Base-by-base conservation (phyloP, 1,140 invertebrate genomes). In the Sweltsa coloradensis region DNA sequence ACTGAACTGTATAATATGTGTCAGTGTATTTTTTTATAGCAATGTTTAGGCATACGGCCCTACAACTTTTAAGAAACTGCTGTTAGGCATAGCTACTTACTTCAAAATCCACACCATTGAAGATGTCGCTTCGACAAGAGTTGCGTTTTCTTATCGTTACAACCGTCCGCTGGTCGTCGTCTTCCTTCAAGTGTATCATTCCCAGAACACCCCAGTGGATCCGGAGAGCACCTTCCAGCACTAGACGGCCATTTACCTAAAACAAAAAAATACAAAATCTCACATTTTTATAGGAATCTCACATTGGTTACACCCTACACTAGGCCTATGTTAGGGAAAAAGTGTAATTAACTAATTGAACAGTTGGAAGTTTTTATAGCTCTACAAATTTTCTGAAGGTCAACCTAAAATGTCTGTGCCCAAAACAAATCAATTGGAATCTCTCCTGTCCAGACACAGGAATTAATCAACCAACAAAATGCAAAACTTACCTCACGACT, bases 191-290 rank as follows among this genome's bases (percentile, higher is more conserved):
- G 63, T 88, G 84, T 54, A 91, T 90, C 2, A 86, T 77, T 44
- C 83, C 82, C 26, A 79, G 73, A 1, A 90, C 79, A 34, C 86
- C 87, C 88, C 88, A 91, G 66, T 85, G 81, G 47, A 91, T 85
- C 54, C 83, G 68, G 50, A 90, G 62, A 3, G 81, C 79, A 14
- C 86, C 85, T 69, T 88, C 83, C 23, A 90, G 61, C 52, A 88
- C 76, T 34, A 87, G 65, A 41, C 83, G 69, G 37, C 83, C 85
- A 66, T 88, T 88, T 2, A 85, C 69, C 73, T 79, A 44, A 21
- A 53, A 39, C 27, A 41, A 40, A 31, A 9, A 9, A 31, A 31
- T 31, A n/a, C n/a, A 9, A 31, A n/a, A 9, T 31, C 29, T 9
- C 31, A 23, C 41, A 29, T 41, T 26, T 21, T 34, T 36, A 25